These are phyloP conservation scores for Butastur rufipennis DNA, from an alignment of 2,113 vertebrate genomes.

Conservation along the genomic window DNA sequence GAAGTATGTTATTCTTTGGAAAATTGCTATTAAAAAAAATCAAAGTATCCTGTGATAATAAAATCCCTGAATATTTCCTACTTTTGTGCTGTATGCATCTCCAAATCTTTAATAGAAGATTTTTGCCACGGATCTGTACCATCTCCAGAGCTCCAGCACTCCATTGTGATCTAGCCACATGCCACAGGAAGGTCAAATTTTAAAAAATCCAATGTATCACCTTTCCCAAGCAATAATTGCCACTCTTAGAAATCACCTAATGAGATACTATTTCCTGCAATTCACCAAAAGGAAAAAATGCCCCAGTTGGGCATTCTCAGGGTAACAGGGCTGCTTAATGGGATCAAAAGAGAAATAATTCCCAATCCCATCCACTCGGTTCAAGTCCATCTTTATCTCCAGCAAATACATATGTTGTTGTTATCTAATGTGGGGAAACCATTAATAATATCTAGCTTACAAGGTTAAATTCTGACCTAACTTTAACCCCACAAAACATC, in stretches of 20 bases:
- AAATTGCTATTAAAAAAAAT: neutral
- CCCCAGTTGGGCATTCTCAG: neutral
- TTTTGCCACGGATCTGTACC: neutral
- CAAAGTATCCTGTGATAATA: neutral
- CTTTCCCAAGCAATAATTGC: neutral
- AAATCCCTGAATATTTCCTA: neutral
- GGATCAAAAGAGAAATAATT: neutral
- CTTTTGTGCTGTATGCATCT: neutral
- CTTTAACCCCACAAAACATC: neutral
- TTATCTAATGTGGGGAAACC: neutral
- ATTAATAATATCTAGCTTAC: neutral
- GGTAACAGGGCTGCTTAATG: neutral
- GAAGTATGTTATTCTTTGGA: neutral
- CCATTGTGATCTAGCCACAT: neutral
- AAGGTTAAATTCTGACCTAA: neutral
- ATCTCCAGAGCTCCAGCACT: neutral
- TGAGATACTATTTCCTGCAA: neutral
- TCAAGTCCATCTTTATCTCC: neutral
- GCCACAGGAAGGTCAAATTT: neutral
- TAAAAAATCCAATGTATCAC: neutral
- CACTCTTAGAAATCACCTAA: neutral
- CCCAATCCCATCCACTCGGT: accelerated
- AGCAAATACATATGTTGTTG: neutral
- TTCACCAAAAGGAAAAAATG: neutral
- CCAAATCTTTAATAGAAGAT: neutral